phyloP scores from a whole-genome alignment of 2,113 vertebrate species.

The Pterophyllum scalare region DNA sequence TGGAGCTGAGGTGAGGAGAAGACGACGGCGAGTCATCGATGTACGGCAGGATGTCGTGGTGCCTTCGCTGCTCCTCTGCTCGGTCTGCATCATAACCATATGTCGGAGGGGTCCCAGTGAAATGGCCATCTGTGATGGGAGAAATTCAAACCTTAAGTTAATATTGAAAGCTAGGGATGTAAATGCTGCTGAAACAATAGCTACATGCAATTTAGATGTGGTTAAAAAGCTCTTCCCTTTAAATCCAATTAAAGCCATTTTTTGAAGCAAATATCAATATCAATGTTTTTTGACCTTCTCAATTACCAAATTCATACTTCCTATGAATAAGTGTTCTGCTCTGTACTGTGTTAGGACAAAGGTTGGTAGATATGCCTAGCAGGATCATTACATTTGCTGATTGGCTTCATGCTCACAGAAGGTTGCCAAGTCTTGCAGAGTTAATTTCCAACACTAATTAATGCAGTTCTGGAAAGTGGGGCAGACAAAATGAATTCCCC shows the following conservation, averaged over 20 bases:
- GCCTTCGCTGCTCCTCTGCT: conserved; percentile 89
- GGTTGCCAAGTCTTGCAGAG: conserved; percentile 12
- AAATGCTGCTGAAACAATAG: neutral
- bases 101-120: conserved; percentile 85
- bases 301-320: neutral
- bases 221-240: neutral
- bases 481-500: conserved; percentile 54
- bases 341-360: neutral
- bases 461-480: conserved; percentile 60
- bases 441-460: conserved; percentile 68
- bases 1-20: conserved; percentile 93
- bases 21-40: conserved; percentile 96
- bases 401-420: conserved; percentile 19
- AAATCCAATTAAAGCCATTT: neutral
- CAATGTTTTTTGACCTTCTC: neutral
- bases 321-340: neutral
- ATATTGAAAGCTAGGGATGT: neutral
- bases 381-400: conserved; percentile 9
- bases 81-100: conserved; percentile 89
- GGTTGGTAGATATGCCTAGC: neutral
- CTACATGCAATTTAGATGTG: neutral
- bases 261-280: neutral
- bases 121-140: conserved; percentile 84
- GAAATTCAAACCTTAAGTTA: neutral
- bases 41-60: conserved; percentile 94